Base-by-base conservation (phyloP, 2,797 vertebrate genomes). In the Distichodus sexfasciatus region DNA sequence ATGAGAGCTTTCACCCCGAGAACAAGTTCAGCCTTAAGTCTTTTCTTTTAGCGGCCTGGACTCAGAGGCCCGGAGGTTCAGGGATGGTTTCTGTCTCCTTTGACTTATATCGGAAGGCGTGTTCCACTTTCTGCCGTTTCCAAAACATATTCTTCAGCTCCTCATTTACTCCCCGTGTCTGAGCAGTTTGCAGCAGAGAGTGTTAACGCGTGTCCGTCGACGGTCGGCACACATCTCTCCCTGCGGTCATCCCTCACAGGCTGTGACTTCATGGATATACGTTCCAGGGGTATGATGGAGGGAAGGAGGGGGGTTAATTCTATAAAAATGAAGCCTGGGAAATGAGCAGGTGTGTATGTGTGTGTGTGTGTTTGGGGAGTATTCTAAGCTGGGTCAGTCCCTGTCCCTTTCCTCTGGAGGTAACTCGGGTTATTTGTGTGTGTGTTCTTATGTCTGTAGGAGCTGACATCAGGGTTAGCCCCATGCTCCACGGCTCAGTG, bases 401-500 rank as follows among this genome's bases (percentile, higher is more conserved):
- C 4, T n/a, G 41, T 54, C 3, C 7, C 23, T 62, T 54, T 2
- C 7, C 23, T 62, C 43, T 19, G 10, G 36, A 50, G 33, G 11
- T 50, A 23, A 28, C 3, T 26, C 7, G 28, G 40, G 50, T 43
- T 24, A 36, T 57, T 40, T 50, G 24, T 71, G 53, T n/a, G n/a
- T n/a, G n/a, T n/a, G n/a, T n/a, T n/a, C n/a, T 67, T 64, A 24
- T 72, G 69, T 64, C 69, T 72, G 50, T 47, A 58, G 33, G 14
- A 33, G 44, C 11, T 47, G 59, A 48, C 38, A 21, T 44, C 31
- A 71, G 15, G n/a, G 23, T 36, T 60, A 28, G 48, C 12, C 21
- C n/a, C 48, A 23, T 33, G 29, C 3, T 14, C 33, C 40, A 48
- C 36, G 15, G 40, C 53, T 50, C n/a, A 7, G 36, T 47, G 50